These are phyloP conservation scores for Procapra przewalskii DNA, from an alignment of 2,113 vertebrate genomes.

Conservation along the genomic window DNA sequence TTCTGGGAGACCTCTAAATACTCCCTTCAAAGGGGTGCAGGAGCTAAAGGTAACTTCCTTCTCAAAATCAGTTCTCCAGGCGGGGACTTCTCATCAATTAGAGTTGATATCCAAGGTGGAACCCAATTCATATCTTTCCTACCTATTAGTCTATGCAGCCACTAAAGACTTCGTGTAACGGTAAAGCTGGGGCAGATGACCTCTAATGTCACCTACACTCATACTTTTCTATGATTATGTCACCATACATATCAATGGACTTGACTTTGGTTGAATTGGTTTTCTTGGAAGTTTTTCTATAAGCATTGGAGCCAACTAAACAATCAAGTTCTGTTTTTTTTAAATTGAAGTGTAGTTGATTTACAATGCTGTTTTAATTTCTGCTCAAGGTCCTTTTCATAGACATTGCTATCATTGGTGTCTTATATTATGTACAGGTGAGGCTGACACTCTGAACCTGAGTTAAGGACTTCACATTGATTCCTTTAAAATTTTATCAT, in stretches of 20 bases:
- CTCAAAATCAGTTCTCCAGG: background rate
- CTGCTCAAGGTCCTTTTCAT: background rate
- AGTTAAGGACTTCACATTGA: background rate
- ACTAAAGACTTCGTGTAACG: background rate
- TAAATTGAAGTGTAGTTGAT: background rate
- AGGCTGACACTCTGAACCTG: background rate
- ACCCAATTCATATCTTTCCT: background rate
- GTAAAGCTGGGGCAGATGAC: background rate
- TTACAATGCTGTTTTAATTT: background rate
- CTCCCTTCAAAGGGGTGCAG: accelerated
- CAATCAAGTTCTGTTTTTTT: background rate
- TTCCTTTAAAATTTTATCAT: background rate
- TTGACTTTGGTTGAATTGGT: background rate
- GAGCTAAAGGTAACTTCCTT: background rate
- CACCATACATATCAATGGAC: background rate
- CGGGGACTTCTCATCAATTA: background rate
- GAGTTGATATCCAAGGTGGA: background rate
- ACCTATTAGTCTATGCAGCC: background rate
- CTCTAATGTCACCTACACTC: background rate
- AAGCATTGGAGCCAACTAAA: background rate
- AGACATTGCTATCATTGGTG: background rate
- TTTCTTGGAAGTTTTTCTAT: background rate
- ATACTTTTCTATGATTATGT: background rate
- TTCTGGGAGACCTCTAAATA: background rate
- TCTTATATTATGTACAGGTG: background rate